Conservation (phyloP, 1,140 invertebrate genomes). For the Babylonia areolata region DNA sequence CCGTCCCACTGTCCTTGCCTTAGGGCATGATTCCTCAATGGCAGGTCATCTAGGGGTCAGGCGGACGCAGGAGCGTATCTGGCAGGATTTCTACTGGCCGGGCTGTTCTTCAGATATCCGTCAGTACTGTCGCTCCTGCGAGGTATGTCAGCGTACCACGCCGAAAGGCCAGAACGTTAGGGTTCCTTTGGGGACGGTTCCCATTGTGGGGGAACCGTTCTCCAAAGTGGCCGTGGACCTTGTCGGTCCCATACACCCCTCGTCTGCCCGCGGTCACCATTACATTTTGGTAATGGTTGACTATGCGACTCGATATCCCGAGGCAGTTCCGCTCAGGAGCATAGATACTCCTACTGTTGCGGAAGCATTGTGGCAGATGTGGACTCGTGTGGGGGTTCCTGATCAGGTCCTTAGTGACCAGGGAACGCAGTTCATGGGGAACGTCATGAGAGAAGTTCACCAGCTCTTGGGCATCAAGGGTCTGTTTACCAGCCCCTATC, state of each 20-base stretch:
- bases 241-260: conserved; percentile 44
- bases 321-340: conserved; percentile 36
- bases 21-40: no score
- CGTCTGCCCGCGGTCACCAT: conserved; percentile 29
- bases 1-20: no score
- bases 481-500: conserved; percentile 39
- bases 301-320: conserved; percentile 50
- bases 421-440: conserved; percentile 8
- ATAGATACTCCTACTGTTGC: conserved; percentile 39
- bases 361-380: conserved; percentile 52
- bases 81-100: conserved; percentile 45
- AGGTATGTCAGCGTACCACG: conserved; percentile 50
- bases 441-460: conserved; percentile 16
- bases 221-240: conserved; percentile 51
- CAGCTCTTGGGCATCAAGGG: conserved; percentile 34
- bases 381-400: conserved; percentile 70
- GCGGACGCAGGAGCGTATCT: no score
- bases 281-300: conserved; percentile 47
- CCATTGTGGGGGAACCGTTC: conserved; percentile 53
- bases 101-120: conserved; percentile 19
- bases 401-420: conserved; percentile 40
- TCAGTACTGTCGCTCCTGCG: conserved; percentile 44
- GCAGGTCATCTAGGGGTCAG: no score
- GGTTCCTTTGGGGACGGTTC: conserved; percentile 49
- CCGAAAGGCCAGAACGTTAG: conserved; percentile 45